Conservation (phyloP, 2,797 vertebrate genomes). For the Nyctibius grandis region DNA sequence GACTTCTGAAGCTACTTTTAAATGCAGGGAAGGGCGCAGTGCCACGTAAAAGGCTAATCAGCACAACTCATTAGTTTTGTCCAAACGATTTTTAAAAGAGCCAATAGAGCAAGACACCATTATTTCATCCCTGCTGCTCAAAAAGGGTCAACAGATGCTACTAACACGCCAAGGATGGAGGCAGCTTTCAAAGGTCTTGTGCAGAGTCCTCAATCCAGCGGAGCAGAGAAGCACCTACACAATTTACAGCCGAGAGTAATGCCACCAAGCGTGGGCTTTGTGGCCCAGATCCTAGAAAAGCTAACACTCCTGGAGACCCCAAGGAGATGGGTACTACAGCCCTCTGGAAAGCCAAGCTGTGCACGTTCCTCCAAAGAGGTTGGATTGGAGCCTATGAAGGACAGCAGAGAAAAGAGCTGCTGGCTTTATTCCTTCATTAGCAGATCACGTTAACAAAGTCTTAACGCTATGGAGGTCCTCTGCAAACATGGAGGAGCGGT, state of each 20-base stretch:
- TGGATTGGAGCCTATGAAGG: background rate
- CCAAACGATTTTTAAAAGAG: background rate
- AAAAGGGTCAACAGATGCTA: background rate
- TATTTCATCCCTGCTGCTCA: background rate
- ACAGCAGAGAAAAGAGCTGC: background rate
- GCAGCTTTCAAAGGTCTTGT: background rate
- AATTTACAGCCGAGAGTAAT: background rate
- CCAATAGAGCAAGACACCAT: background rate
- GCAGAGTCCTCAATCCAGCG: background rate
- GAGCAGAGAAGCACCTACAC: background rate
- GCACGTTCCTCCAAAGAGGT: background rate
- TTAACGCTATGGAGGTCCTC: rapidly evolving
- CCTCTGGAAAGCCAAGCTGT: background rate
- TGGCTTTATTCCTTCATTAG: background rate
- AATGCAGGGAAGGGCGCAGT: background rate
- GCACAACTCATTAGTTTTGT: background rate
- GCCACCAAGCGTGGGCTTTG: background rate
- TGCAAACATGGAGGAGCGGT: background rate
- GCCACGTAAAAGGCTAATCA: background rate
- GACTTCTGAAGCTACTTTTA: background rate
- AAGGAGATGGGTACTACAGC: background rate
- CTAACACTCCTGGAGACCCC: background rate
- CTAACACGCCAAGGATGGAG: background rate
- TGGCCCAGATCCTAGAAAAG: background rate
- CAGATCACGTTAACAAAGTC: rapidly evolving